A percentile compares a stretch with the other conserved stretches of the same genome.
These are phyloP conservation scores for Oxytorus armatus DNA, from an alignment of 2,888 invertebrate species.

Conservation along the genomic window DNA sequence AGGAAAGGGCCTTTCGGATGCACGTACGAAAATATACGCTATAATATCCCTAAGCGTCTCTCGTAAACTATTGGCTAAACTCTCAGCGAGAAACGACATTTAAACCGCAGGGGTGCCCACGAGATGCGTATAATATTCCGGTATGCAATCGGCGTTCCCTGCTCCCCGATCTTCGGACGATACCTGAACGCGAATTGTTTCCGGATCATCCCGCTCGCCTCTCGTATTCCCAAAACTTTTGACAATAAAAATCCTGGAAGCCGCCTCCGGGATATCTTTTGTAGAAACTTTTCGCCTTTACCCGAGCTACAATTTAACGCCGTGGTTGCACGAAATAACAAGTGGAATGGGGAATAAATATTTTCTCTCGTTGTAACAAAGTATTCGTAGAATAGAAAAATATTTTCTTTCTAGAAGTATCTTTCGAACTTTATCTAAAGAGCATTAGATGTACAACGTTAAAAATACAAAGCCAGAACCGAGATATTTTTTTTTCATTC, in stretches of 20 bases:
- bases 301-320: slow-evolving; percentile 24
- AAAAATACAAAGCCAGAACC: no score
- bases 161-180: slow-evolving; percentile 45
- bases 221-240: slow-evolving; percentile 43
- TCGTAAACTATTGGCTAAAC: slow-evolving; percentile 73
- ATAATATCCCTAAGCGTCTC: slow-evolving; percentile 71
- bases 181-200: slow-evolving; percentile 66
- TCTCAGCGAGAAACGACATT: slow-evolving; percentile 56
- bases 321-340: slow-evolving; percentile 38
- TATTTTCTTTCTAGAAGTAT: slow-evolving; percentile 26
- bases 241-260: slow-evolving; percentile 55
- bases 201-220: slow-evolving; percentile 56
- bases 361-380: slow-evolving; percentile 50
- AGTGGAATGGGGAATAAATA: slow-evolving; percentile 28
- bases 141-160: slow-evolving; percentile 20
- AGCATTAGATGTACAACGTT: no score
- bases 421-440: not conserved
- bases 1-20: slow-evolving; percentile 13
- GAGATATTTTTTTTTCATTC: no score
- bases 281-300: slow-evolving; percentile 14
- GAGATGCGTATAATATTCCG: slow-evolving; percentile 7
- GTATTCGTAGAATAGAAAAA: slow-evolving; percentile 26
- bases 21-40: slow-evolving; percentile 51
- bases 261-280: slow-evolving; percentile 40
- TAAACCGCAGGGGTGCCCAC: slow-evolving; percentile 60